Evolutionary conservation across 37 sponge, comb jelly and placozoan genomes (phyloP).

Genomic region (Spongilla lacustris): DNA sequence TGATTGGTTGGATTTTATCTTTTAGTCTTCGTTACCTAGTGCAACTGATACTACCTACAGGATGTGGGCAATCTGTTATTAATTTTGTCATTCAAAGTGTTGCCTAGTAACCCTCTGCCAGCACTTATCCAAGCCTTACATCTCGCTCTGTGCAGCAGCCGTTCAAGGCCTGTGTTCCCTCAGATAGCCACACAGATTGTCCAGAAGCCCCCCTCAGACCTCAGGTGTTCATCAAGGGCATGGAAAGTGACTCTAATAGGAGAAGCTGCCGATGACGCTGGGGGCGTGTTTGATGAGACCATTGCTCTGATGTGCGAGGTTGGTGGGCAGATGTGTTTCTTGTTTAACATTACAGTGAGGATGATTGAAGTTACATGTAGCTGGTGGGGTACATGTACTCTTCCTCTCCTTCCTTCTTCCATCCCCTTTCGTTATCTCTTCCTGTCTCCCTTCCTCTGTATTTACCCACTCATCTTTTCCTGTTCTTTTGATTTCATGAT

Average conservation of each 20-base stretch:
- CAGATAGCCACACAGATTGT: slow-evolving; percentile 81
- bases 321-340: neutral
- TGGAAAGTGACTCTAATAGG: slow-evolving; percentile 91
- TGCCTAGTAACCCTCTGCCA: neutral
- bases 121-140: neutral
- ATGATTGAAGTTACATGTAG: too few relatives aligned
- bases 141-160: neutral
- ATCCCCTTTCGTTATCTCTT: too few relatives aligned
- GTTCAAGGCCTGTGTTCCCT: slow-evolving; percentile 54
- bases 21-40: too few relatives aligned
- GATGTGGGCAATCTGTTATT: neutral
- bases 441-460: too few relatives aligned
- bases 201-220: slow-evolving; percentile 41
- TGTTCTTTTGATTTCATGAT: too few relatives aligned
- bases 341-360: too few relatives aligned
- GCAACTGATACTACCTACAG: neutral
- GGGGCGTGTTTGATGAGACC: slow-evolving; percentile 95
- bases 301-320: slow-evolving; percentile 87
- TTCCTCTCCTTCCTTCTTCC: too few relatives aligned
- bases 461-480: too few relatives aligned
- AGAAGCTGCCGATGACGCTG: slow-evolving; percentile 96
- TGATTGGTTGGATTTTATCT: too few relatives aligned
- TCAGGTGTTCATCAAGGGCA: slow-evolving; percentile 72
- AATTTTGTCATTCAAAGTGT: neutral
- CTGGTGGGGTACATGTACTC: too few relatives aligned